Base-by-base conservation (phyloP, 2,888 invertebrate genomes). In the Clanis bilineata region DNA sequence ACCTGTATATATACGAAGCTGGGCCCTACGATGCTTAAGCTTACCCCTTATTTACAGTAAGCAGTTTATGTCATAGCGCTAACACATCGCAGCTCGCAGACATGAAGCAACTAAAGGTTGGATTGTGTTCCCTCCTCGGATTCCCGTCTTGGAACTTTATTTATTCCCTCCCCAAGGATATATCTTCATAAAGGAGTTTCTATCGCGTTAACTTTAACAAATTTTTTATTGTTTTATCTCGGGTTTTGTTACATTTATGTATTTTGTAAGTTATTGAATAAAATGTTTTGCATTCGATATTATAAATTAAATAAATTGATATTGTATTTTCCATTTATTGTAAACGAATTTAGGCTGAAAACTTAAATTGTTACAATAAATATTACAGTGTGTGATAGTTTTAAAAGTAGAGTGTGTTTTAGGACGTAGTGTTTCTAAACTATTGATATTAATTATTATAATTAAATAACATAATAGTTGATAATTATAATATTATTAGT, bases 11-110 rank as follows among this genome's bases (percentile, higher is more conserved):
- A n/a, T n/a, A n/a, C n/a, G n/a, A n/a, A n/a, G n/a, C n/a, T n/a
- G 10, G 18, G 18, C 51, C 18, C 18, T 32, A 51, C 51, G 10
- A 4, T 47, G 2, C 67, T 69, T 67, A 69, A 69, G 66, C 64
- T 38, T 47, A 43, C 55, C 65, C 71, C 71, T 80, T 80, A 84
- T 83, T 83, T 79, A 82, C 61, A 66, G 75, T 71, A 75, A 76
- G 69, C 69, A 68, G 65, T 72, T 70, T 71, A 68, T 68, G 69
- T 71, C 65, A 67, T 67, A 67, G 54, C 63, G 51, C 32, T 28
- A 32, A 51, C 51, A 51, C 32, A 51, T 51, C 18, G 51, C 18
- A 32, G 18, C 18, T 6, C 51, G n/a, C n/a, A n/a, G n/a, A n/a
- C n/a, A n/a, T n/a, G n/a, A n/a, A 44, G 3, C 44, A 51, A 15